These are phyloP conservation scores for Colossoma macropomum DNA, from an alignment of 2,113 vertebrate genomes.

Conservation along the genomic window DNA sequence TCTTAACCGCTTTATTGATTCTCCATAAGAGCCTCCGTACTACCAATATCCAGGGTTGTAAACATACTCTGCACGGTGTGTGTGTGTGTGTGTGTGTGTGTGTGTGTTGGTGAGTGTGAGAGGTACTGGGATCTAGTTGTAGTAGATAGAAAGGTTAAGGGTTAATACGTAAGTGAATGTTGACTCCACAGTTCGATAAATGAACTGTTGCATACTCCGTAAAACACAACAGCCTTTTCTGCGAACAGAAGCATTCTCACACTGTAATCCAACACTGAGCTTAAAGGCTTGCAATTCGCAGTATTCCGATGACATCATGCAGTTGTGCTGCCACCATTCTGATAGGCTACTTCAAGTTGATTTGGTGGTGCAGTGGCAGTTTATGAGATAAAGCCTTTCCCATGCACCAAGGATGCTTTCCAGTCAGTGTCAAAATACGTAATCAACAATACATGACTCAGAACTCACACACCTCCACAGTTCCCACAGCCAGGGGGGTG, in stretches of 20 bases:
- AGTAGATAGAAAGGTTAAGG: constrained; percentile 42
- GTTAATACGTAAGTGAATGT: constrained; percentile 23
- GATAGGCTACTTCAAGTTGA: no score
- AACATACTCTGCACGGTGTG: constrained; percentile 29
- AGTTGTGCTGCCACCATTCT: no score
- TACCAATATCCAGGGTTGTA: constrained; percentile 55
- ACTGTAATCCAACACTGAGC: background rate
- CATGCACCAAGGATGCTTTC: no score
- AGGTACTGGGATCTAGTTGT: background rate
- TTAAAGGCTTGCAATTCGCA: no score
- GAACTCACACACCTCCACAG: no score
- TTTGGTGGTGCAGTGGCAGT: no score
- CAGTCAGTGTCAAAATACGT: no score
- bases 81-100: background rate
- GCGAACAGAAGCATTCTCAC: background rate
- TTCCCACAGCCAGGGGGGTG: no score
- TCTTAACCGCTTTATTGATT: constrained; percentile 60
- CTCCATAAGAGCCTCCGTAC: constrained; percentile 55
- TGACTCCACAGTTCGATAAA: constrained; percentile 44
- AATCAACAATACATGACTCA: no score
- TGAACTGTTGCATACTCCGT: background rate
- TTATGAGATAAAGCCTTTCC: no score
- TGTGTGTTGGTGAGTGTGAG: background rate
- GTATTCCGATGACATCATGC: no score
- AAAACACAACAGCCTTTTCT: background rate